Base-by-base conservation (phyloP, 2,888 invertebrate species). In the Gisinianus flammeolus region DNA sequence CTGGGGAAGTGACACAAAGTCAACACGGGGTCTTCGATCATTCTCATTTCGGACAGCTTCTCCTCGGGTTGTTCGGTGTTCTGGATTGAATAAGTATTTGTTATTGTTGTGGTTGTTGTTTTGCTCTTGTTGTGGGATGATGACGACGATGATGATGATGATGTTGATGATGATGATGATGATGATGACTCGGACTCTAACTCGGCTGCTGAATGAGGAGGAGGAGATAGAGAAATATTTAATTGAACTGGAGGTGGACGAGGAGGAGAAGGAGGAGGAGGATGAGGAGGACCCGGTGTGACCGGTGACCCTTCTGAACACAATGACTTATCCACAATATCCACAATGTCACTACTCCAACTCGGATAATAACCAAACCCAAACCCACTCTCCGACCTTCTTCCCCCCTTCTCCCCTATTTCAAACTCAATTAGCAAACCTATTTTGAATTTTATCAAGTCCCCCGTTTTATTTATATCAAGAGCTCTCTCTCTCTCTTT, bases 1-100 rank as follows among this genome's bases (percentile, higher is more conserved):
- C 82, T 83, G 80, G 85, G 85, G 80, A 83, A 85, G 81, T 83
- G 85, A 83, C 85, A 85, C 79, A 85, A 81, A 79, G 85, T 85
- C 85, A 85, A 83, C 77, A 85, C 85, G 81, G 85, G 85, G 81
- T 85, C 85, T 84, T 85, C 85, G 81, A 85, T 85, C 85, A 85
- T 85, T 85, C 85, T 85, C 85, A 85, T 85, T 79, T 83, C 84
- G 83, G 83, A 81, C 75, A 81, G 80, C 73, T 79, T 83, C 79
- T 81, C 82, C 79, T 83, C 82, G 19, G 62, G 24, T 62, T 5
- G 35, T 68, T 73, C 79, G 64, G 64, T 73, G 44, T 30, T 69
- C 35, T n/a, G n/a, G n/a, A n/a, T n/a, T n/a, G n/a, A n/a, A n/a
- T n/a, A n/a, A n/a, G n/a, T 5, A 35, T 35, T 12, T 35, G 35